Evolutionary conservation across 2,888 invertebrate genomes (phyloP).

Genomic region (Ellobium chinense): DNA sequence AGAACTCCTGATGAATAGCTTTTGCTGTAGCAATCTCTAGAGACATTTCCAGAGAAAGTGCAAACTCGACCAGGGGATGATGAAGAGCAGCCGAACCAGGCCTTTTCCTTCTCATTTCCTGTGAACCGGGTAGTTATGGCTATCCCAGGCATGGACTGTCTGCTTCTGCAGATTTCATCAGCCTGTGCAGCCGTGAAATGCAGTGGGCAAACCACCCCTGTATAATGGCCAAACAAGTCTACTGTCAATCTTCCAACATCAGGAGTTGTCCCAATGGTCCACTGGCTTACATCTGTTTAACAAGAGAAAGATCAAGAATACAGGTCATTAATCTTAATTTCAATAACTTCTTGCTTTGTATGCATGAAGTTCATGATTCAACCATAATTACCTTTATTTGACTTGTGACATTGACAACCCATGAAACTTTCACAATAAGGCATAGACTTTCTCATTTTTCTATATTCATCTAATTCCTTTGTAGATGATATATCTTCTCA

Average conservation of each 20-base stretch:
- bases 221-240: conserved; percentile 19
- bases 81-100: conserved; percentile 31
- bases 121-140: conserved; percentile 37
- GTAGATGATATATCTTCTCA: too few species aligned
- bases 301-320: too few species aligned
- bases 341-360: too few species aligned
- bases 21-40: conserved; percentile 2
- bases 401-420: too few species aligned
- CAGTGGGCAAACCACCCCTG: conserved; percentile 25
- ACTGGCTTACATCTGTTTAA: background rate
- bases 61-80: conserved; percentile 24
- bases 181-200: conserved; percentile 8
- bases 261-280: background rate
- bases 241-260: background rate
- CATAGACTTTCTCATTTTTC: too few species aligned
- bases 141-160: conserved; percentile 44
- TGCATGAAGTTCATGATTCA: too few species aligned
- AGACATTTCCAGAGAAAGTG: background rate
- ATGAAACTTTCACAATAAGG: too few species aligned
- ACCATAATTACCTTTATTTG: too few species aligned
- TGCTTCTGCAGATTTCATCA: background rate
- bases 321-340: too few species aligned
- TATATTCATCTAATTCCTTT: too few species aligned
- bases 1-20: conserved; percentile 62
- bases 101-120: conserved; percentile 5